Evolutionary conservation across 2,797 vertebrate species (phyloP).

Genomic region (Epinephelus awoara): DNA sequence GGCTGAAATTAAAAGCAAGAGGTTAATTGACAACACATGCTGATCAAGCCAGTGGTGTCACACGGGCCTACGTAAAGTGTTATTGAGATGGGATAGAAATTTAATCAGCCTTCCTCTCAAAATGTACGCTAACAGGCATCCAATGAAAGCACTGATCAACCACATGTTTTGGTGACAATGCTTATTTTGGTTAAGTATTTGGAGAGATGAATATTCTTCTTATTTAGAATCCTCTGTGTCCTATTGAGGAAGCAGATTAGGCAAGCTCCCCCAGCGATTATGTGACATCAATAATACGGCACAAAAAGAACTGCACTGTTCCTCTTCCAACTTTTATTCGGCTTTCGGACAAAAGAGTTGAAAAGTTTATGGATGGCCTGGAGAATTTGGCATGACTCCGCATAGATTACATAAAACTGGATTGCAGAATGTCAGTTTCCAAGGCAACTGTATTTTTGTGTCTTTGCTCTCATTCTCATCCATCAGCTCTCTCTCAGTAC

Average conservation of each 20-base stretch:
- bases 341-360: constrained; percentile 49
- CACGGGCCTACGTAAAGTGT: too few relatives aligned
- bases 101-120: neutral
- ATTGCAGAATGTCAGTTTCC: constrained; percentile 73
- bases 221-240: neutral
- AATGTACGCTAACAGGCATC: neutral
- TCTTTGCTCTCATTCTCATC: constrained; percentile 60
- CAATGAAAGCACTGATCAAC: neutral
- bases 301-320: constrained; percentile 16
- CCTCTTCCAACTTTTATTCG: neutral
- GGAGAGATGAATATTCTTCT: neutral
- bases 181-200: neutral
- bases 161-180: neutral
- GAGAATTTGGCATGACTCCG: constrained; percentile 52
- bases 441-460: constrained; percentile 73
- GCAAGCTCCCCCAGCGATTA: neutral
- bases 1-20: too few relatives aligned
- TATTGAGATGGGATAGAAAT: neutral
- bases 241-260: neutral
- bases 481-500: constrained; percentile 48
- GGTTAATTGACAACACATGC: too few relatives aligned
- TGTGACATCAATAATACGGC: constrained; percentile 24
- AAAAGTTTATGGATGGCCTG: constrained; percentile 64
- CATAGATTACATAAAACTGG: constrained; percentile 68
- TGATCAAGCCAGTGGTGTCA: too few relatives aligned